These are phyloP conservation scores for Ornithorhynchus anatinus DNA, from an alignment of 2,113 vertebrate species.

Conservation along the genomic window DNA sequence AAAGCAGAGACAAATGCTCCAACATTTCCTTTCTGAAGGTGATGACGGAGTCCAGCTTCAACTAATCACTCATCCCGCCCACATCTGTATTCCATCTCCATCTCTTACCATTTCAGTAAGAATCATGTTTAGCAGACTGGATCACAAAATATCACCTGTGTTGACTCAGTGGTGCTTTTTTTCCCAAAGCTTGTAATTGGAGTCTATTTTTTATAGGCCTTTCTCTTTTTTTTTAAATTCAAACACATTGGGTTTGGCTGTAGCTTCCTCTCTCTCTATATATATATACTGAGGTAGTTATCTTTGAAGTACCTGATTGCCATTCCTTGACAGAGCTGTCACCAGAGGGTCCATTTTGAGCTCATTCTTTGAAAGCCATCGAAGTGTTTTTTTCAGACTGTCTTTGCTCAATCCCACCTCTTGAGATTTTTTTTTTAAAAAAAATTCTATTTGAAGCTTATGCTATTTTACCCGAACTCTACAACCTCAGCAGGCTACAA, in stretches of 20 bases:
- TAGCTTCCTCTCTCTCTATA: neutral
- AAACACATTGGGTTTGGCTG: constrained; percentile 28
- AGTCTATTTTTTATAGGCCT: neutral
- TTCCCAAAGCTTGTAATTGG: neutral
- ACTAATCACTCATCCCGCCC: neutral
- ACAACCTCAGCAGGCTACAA: constrained; percentile 34
- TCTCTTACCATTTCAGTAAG: constrained; percentile 7
- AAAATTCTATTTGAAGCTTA: constrained; percentile 57
- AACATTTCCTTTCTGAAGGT: constrained; percentile 11
- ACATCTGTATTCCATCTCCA: constrained; percentile 52
- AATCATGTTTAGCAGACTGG: constrained; percentile 48
- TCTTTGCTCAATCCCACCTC: constrained; percentile 52
- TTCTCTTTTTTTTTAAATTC: constrained; percentile 31
- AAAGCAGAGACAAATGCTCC: neutral
- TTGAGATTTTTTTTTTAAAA: no score
- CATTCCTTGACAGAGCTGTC: constrained; percentile 62
- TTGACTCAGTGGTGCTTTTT: neutral
- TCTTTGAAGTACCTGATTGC: constrained; percentile 34
- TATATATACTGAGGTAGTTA: constrained; percentile 13
- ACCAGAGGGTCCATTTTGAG: constrained; percentile 53
- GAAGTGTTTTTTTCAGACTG: constrained; percentile 34
- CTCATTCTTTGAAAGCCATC: constrained; percentile 51
- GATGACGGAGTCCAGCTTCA: constrained; percentile 20
- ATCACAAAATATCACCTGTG: neutral
- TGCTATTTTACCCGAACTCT: constrained; percentile 48